Evolutionary conservation across 2,888 invertebrate species (phyloP), one percentile per base, ranked within the genome.

Genomic region (Noctua pronuba): DNA sequence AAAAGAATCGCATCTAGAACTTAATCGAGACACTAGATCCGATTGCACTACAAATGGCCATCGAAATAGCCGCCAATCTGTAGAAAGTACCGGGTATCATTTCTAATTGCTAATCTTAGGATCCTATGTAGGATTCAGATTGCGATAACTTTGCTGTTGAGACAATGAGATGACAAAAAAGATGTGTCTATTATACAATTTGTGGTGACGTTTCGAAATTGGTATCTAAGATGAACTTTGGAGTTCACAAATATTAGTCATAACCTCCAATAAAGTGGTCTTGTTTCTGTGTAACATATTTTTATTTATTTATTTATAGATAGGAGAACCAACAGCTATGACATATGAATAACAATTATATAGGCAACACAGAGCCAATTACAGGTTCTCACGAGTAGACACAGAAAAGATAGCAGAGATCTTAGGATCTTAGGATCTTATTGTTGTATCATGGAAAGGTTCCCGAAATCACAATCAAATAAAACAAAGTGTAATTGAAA

Each of bases 11-110:
- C 35, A 82, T 44, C 65, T 60, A 44, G 60, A 24, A 73, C 5
- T 82, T 52, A 82, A 86, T 82, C 74, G 76, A 82, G 81, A 76
- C 82, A 89, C 89, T 88, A 88, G 84, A 78, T 83, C 83, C 85
- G 82, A 90, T 90, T 89, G 87, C 88, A 83, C 60, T 81, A 67
- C 80, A 71, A 86, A 79, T 73, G 58, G 55, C 49, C 31, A 55
- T 86, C 84, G 74, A 79, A 87, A 88, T 88, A 80, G 58, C 75
- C 52, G 44, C 72, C 82, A 77, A 86, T 85, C 83, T 67, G 75
- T 78, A 80, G 82, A 76, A 80, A 88, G 86, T 84, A 86, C 65
- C 13, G 62, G 75, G 69, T 86, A 75, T 88, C 77, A 77, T 85
- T 84, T 74, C 78, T 86, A 86, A 88, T 88, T 79, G 73, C 73